A percentile compares a stretch with the other conserved stretches of the same genome.
Conservation (phyloP, 2,113 vertebrate species). For the Corythoichthys haematopterus region DNA sequence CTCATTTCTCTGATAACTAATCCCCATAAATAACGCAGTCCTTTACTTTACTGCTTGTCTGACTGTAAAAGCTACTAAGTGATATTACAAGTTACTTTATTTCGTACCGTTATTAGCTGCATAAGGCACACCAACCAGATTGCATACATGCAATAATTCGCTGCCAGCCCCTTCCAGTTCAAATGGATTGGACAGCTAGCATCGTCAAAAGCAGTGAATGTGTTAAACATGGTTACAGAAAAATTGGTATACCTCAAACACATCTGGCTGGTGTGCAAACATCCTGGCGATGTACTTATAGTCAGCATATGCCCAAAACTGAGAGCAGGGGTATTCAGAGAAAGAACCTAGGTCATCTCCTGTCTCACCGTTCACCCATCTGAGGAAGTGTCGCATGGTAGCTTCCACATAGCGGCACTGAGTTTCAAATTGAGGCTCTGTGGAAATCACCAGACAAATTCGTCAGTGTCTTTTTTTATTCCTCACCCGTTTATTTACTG, state of each 20-base stretch:
- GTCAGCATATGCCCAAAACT: constrained; percentile 94
- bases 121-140: no score
- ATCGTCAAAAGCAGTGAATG: background rate
- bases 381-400: constrained; percentile 79
- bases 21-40: no score
- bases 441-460: background rate
- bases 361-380: constrained; percentile 70
- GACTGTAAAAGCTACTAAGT: no score
- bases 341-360: constrained; percentile 72
- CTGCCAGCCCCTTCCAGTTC: no score
- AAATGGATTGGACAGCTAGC: no score
- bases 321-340: constrained; percentile 67
- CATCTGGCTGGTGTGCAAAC: constrained; percentile 79
- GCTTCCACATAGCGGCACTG: constrained; percentile 81
- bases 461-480: background rate
- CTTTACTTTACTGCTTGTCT: no score
- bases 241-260: constrained; percentile 80
- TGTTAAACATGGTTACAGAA: background rate
- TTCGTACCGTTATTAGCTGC: no score
- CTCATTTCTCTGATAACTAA: no score
- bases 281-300: constrained; percentile 88
- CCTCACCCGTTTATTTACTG: background rate
- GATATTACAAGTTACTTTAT: no score
- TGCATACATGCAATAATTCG: no score
- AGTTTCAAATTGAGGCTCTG: constrained; percentile 91